Percentiles rank a stretch among this genome's conserved stretches.
phyloP scores from a whole-genome alignment of 2,113 vertebrate species.

The Eubucco bourcierii region DNA sequence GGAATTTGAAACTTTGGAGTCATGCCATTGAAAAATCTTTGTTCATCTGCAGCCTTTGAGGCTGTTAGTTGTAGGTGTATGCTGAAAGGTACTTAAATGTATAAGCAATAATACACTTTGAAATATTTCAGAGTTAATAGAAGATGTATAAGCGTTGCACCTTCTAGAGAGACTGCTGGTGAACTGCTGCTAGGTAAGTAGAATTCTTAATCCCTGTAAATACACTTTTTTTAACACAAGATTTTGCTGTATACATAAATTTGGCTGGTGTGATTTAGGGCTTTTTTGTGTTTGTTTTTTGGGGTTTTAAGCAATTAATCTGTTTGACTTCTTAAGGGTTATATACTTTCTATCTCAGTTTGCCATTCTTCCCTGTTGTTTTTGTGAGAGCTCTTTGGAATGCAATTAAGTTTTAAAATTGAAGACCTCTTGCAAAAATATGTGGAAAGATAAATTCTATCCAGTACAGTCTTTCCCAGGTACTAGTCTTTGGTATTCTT shows the following conservation, averaged over 20 bases:
- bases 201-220: neutral
- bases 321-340: neutral
- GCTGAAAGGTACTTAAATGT: neutral
- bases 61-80: neutral
- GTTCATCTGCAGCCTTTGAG: neutral
- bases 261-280: neutral
- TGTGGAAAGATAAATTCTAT: neutral
- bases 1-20: neutral
- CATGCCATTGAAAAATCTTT: neutral
- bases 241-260: neutral
- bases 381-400: neutral
- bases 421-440: neutral
- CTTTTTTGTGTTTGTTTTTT: neutral
- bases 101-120: neutral
- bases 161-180: constrained; percentile 93
- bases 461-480: neutral
- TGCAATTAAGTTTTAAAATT: neutral
- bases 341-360: neutral
- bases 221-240: neutral
- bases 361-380: neutral
- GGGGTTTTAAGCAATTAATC: neutral
- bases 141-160: constrained; percentile 92
- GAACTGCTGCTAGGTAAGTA: constrained; percentile 91
- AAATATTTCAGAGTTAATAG: constrained; percentile 87
- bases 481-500: neutral